Base-by-base conservation (phyloP, 2,113 vertebrate genomes). In the Epinephelus lanceolatus region DNA sequence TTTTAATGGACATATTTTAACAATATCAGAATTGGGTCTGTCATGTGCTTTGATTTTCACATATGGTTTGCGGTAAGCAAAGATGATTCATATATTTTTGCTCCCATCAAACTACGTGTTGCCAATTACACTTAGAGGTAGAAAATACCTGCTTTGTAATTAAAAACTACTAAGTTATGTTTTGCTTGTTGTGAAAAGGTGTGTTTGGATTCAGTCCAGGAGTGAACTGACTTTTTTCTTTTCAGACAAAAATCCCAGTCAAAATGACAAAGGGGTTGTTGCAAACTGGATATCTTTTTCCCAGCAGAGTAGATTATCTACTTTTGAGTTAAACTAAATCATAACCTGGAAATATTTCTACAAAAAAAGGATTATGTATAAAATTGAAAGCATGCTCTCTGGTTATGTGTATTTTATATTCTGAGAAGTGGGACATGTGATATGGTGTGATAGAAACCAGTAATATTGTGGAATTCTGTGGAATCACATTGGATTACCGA, bases 351-450 rank as follows among this genome's bases (percentile, higher is more conserved):
- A 45, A 11, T 45, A 11, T 45, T 27, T 56, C 51, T 19, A 23
- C 14, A 55, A 37, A 42, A 66, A 78, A 62, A 18, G 33, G 37
- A 33, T 27, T 65, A 6, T 51, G 1, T 30, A 6, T 68, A 4
- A 56, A 75, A 51, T 74, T 74, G 14, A 53, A 53, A 71, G 12
- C 19, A 10, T 57, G 8, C 27, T 73, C 45, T 18, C 18, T 33
- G 52, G 37, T 74, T 68, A 18, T 27, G 25, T 23, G 6, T 47
- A 52, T 69, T 78, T 52, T 10, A 53, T 51, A 21, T 68, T 67
- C 13, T 25, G 21, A 0, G 19, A 67, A 81, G 9, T 3, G 0
- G 37, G 17, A 72, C 62, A 55, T 37, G 52, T 18, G 51, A 71
- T 65, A 45, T 25, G 6, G 13, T 37, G 9, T 65, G 11, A 53